Base-by-base conservation (phyloP, 2,888 invertebrate genomes). In the Calephelis perditalis region DNA sequence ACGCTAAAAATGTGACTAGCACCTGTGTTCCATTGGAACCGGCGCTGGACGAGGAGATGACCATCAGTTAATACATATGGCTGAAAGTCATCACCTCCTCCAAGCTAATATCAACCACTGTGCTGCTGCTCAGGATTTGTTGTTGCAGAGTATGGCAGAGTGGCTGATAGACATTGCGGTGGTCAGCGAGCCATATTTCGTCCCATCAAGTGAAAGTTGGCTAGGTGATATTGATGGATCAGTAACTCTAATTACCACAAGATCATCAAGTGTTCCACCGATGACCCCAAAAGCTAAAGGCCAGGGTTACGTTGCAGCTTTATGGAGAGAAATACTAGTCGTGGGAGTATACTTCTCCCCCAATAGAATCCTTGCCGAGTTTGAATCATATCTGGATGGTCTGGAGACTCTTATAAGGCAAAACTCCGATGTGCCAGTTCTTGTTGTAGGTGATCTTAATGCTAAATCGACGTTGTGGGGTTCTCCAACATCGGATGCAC, bases 401-500 rank as follows among this genome's bases (percentile, higher is more conserved):
- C 5, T 49, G 8, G n/a, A 26, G 9, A 49, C 26, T 49, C 8
- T 49, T 26, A 49, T 49, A n/a, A n/a, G 46, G 10, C 46, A 46
- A 46, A n/a, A 12, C 0, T 12, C 12, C n/a, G 7, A 12, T 7
- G 12, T 12, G 46, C 12, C n/a, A 46, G 3, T 46, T 12, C 46
- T 46, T 7, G 7, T 46, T 46, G 46, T 46, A 11, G 46, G 46
- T n/a, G 46, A 46, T 46, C 12, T 49, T 12, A 26, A 49, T 68
- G 68, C 26, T 26, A 3, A 26, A 26, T 26, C 26, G 26, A 26
- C 26, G 26, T 26, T 26, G 26, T 26, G 26, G 70, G 68, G 67
- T 0, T 58, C 36, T 8, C 56, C 62, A 0, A 11, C 11, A 3
- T 66, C 64, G 5, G 58, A 63, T 60, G 63, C 60, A 0, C 62